Conservation (phyloP, 2,113 vertebrate species). For the Tenrec ecaudatus region DNA sequence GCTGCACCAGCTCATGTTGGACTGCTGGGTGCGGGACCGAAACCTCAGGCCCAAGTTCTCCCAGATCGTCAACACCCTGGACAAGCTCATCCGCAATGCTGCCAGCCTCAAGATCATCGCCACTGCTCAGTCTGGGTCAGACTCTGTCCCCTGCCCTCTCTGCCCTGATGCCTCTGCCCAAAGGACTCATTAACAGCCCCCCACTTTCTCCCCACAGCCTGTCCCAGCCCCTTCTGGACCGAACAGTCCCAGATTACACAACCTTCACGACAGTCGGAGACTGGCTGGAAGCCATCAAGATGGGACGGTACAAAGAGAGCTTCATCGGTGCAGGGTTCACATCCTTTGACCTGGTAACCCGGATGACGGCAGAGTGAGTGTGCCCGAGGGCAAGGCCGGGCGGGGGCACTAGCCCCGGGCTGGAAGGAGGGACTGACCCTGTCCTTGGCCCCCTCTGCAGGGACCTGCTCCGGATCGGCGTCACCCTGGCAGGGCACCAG, state of each 20-base stretch:
- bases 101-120: slow-evolving; percentile 98
- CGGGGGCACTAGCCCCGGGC: neutral
- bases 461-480: slow-evolving; percentile 98
- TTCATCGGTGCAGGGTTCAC: slow-evolving; percentile 97
- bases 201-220: slow-evolving; percentile 87
- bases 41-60: slow-evolving; percentile 98
- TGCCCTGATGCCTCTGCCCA: neutral
- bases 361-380: slow-evolving; percentile 99
- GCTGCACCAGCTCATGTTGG: slow-evolving; percentile 98
- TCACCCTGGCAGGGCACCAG: slow-evolving; percentile 98
- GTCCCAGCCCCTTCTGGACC: slow-evolving; percentile 98
- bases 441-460: slow-evolving; percentile 82
- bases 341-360: slow-evolving; percentile 98
- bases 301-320: slow-evolving; percentile 99
- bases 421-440: neutral
- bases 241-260: slow-evolving; percentile 97
- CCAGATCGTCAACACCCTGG: slow-evolving; percentile 97
- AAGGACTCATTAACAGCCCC: slow-evolving; percentile 59
- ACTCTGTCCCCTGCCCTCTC: slow-evolving; percentile 54
- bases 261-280: slow-evolving; percentile 99
- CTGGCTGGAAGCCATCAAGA: slow-evolving; percentile 99
- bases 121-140: slow-evolving; percentile 96
- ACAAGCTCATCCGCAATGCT: slow-evolving; percentile 98
- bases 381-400: neutral
- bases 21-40: slow-evolving; percentile 99